Evolutionary conservation across 2,888 invertebrate species (phyloP).

Genomic region (Drymonia ruficornis): DNA sequence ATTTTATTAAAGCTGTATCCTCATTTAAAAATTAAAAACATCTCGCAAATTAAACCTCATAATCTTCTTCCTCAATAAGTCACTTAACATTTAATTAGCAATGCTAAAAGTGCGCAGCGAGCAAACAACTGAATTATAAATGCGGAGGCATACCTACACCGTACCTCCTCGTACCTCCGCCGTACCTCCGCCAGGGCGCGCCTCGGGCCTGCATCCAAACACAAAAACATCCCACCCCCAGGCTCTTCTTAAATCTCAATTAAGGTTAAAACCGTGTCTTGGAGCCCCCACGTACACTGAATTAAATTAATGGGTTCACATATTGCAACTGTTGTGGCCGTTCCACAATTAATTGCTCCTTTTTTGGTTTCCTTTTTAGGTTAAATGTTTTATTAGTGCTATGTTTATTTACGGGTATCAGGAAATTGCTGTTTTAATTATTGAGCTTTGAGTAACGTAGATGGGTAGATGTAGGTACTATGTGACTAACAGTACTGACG

Average conservation of each 20-base stretch:
- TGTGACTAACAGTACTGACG: too few relatives aligned
- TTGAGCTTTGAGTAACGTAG: too few relatives aligned
- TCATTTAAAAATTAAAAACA: background rate
- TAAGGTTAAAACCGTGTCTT: slow-evolving; percentile 83
- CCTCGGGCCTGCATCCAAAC: slow-evolving; percentile 52
- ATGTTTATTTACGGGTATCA: slow-evolving; percentile 66
- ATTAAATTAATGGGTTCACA: slow-evolving; percentile 84
- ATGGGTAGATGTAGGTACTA: too few relatives aligned
- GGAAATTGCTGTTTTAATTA: slow-evolving; percentile 53
- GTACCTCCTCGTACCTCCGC: slow-evolving; percentile 10
- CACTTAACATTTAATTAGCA: slow-evolving; percentile 45
- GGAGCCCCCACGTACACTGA: slow-evolving; percentile 78
- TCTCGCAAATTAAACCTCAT: slow-evolving; percentile 8
- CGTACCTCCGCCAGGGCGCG: slow-evolving; percentile 26
- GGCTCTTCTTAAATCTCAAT: slow-evolving; percentile 83
- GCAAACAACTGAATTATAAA: slow-evolving; percentile 47
- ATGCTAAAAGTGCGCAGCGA: slow-evolving; percentile 37
- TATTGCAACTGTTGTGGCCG: slow-evolving; percentile 74
- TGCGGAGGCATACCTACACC: slow-evolving; percentile 30
- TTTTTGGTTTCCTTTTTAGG: slow-evolving; percentile 67
- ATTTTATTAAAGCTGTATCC: background rate
- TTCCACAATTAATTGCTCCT: slow-evolving; percentile 74
- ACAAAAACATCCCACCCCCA: slow-evolving; percentile 66
- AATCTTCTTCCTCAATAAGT: slow-evolving; percentile 38
- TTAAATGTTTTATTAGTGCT: slow-evolving; percentile 79